Evolutionary conservation across 2,888 invertebrate species (phyloP), one percentile per base, ranked within the genome.

Genomic region (Oxycera nigricornis): DNA sequence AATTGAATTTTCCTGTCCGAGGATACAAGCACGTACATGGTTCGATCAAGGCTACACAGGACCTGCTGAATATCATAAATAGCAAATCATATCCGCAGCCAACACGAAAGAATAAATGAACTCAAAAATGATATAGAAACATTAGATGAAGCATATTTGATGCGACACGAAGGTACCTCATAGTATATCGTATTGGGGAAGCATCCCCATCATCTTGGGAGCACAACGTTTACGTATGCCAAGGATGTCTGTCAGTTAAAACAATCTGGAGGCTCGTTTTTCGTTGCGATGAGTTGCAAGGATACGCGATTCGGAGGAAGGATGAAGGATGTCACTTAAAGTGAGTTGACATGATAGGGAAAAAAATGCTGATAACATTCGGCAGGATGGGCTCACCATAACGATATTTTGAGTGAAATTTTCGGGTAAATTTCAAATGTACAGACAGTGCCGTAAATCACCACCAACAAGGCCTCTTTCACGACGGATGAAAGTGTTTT

Each of bases 1-100:
- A 68, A 68, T 68, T 68, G 68, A 68, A 68, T 50, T 68, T 41
- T n/a, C 68, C 52, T 68, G 50, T 46, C 30, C 50, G 50, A n/a
- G 50, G 50, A 17, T 17, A 30, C 17, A 46, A 50, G 50, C 68
- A 50, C 50, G 68, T 68, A 50, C 46, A 30, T 30, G 20, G n/a
- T 50, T 68, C 68, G 68, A 65, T 65, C 65, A 65, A 9, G 39
- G 65, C 20, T 62, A 62, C 22, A 35, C 35, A 62, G 26, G 39
- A 20, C 39, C 24, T 41, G 65, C 39, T 65, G 22, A 22, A 39
- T 14, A 11, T 26, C 24, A 2, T 24, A 65, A 39, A 65, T 65
- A 41, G 65, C 11, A 39, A 41, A 65, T 65, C 41, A 39, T 41
- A 65, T 41, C 65, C 20, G 24, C 11, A 11, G 22, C 39, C 9